Base-by-base conservation (phyloP, 2,888 invertebrate genomes). In the Frankliniella fusca region DNA sequence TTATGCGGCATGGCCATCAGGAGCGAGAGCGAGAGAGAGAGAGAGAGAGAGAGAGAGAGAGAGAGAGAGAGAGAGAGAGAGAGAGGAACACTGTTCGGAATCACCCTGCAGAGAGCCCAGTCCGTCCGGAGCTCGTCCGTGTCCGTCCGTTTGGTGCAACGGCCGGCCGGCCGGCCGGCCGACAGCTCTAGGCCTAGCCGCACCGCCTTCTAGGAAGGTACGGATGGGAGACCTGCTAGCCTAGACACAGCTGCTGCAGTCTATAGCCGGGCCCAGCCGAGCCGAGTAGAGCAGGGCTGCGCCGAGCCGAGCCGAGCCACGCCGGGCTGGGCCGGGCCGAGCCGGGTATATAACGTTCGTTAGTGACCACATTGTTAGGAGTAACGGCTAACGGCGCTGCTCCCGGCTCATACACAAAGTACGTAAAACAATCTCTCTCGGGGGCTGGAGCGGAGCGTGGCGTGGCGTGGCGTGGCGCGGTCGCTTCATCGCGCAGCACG, bases 331-430 rank as follows among this genome's bases (percentile, higher is more conserved):
- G 70, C 70, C 54, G 54, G 5, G 38, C 38, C 38, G 38, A 38
- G 38, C 61, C 15, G 61, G 20, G 20, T 54, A n/a, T 54, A n/a
- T 27, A 11, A 11, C 27, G 70, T 76, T 76, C 70, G 70, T 76
- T 76, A 76, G 70, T 27, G 27, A 76, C 27, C 70, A 76, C 70
- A 76, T 76, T 76, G 70, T 76, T 76, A 27, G 70, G 27, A 9
- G 27, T 76, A 76, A 27, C 70, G 70, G n/a, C 70, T n/a, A n/a
- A 27, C 70, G 70, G 61, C 61, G 18, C 61, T 7, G 18, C 61
- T 7, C 61, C 38, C 61, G 61, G 61, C 61, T 61, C 61, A 61
- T 61, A n/a, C 61, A 61, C 61, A 61, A 18, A 76, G 70, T 23
- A 23, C 70, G n/a, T 23, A 70, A 70, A 70, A 23, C 70, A 70